Evolutionary conservation across 2,113 vertebrate genomes (phyloP), one percentile per base, ranked within the genome.

Genomic region (Hippocampus barbouri): DNA sequence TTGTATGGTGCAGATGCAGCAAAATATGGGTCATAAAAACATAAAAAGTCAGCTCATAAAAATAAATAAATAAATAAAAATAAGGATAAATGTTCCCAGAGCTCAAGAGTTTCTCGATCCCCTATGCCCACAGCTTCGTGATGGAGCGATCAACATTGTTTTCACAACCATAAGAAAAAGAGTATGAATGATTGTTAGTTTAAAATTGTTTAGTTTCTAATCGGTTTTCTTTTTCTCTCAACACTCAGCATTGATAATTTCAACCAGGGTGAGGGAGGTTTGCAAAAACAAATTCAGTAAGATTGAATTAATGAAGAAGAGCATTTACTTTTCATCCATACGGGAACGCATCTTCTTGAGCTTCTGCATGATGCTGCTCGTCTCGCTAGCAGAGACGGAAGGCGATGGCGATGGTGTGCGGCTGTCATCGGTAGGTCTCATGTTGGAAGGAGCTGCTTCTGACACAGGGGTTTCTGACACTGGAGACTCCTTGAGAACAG

Each of bases 291-390:
- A 9, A 8, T 45, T 43, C 43, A 62, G 68, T 34, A 49, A 25
- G 47, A 63, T 4, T 12, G 18, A 47, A 16, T 8, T 1, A 27
- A 53, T 18, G 14, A 76, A 68, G 66, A 70, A 67, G 73, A 66
- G 43, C 12, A 47, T 68, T 95, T 97, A 99, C 96, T 98, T 98
- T 85, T 98, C 95, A 85, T 99, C 96, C 94, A 94, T 97, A 76
- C 94, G 96, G 81, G 93, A 95, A 79, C 93, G 94, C 96, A 99
- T 98, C 91, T 97, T 98, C 90, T 97, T 98, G 16, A 99, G 94
- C 80, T 98, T 98, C 88, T 98, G 95, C 97, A 99, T 97, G 85
- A 99, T 98, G 91, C 96, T 98, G 89, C 96, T 99, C 0, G 96
- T 99, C 81, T 98, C 97, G 73, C 95, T 97, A 83, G 96, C 97